Conservation (phyloP, 2,888 invertebrate genomes). For the Epistrophella euchroma region DNA sequence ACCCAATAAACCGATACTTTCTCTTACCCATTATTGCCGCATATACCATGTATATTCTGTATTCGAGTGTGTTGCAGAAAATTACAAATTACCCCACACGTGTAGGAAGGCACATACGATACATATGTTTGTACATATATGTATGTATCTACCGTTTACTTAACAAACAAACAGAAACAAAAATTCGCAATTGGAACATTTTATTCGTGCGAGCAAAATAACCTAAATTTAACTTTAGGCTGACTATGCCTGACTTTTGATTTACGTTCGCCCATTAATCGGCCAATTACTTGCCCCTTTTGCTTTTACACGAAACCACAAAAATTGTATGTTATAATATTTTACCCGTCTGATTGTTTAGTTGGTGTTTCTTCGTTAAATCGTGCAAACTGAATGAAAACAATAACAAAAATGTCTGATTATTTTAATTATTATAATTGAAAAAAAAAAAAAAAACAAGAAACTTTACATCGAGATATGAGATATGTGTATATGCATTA, state of each 20-base stretch:
- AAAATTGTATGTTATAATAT: slow-evolving; percentile 1
- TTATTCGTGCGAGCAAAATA: slow-evolving; percentile 7
- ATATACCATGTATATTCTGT: neutral
- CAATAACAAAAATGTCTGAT: neutral
- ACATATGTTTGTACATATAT: no score
- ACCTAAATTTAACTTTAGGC: slow-evolving; percentile 12
- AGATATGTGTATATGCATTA: neutral
- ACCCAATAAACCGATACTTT: slow-evolving; percentile 22
- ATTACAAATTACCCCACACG: slow-evolving; percentile 6
- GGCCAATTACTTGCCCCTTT: slow-evolving; percentile 13
- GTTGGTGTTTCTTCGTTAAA: slow-evolving; percentile 15
- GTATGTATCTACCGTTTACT: neutral
- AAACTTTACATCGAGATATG: neutral
- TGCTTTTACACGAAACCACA: slow-evolving; percentile 26
- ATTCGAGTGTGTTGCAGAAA: neutral
- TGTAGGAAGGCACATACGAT: neutral
- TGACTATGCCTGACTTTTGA: slow-evolving; percentile 1
- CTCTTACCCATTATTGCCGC: neutral
- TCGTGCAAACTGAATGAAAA: neutral
- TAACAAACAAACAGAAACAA: neutral
- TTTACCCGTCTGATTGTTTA: neutral
- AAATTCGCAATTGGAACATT: slow-evolving; percentile 2
- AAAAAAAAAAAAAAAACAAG: neutral
- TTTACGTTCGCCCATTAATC: slow-evolving; percentile 19
- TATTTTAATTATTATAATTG: neutral